phyloP scores from a whole-genome alignment of 2,797 vertebrate species.

The Etheostoma perlongum region DNA sequence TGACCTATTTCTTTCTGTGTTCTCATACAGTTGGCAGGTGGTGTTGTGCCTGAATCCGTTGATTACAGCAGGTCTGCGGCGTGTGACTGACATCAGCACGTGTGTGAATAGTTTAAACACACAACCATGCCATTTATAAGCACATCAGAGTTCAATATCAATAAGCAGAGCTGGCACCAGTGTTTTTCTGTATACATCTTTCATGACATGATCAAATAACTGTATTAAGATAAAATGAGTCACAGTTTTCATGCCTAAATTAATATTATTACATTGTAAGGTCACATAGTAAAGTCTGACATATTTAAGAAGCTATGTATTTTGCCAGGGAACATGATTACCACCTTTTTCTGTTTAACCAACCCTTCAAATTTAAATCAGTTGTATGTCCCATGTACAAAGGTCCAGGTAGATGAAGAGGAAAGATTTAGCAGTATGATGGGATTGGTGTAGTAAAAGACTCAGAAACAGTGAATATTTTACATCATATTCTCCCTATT shows the following conservation, averaged over 20 bases:
- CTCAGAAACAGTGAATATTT: background rate
- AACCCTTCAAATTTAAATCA: background rate
- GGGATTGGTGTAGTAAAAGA: background rate
- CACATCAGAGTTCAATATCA: background rate
- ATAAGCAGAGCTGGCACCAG: background rate
- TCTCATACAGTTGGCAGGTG: conserved; percentile 10
- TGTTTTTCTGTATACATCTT: background rate
- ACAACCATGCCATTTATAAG: background rate
- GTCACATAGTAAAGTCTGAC: background rate
- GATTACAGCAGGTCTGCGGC: background rate
- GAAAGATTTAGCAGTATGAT: background rate
- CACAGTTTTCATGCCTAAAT: background rate
- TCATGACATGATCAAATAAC: conserved; percentile 12
- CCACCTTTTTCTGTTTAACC: background rate
- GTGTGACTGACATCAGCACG: background rate
- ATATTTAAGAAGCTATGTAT: background rate
- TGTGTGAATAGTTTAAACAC: conserved; percentile 10
- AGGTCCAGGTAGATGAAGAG: background rate
- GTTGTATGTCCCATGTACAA: no score
- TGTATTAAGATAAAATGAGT: background rate
- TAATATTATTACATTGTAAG: background rate
- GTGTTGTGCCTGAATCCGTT: conserved; percentile 36
- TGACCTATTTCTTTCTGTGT: conserved; percentile 53
- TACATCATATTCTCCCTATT: conserved; percentile 6
- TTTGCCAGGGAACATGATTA: background rate